Conservation (phyloP, 2,797 vertebrate species). For the Valencia hispanica region DNA sequence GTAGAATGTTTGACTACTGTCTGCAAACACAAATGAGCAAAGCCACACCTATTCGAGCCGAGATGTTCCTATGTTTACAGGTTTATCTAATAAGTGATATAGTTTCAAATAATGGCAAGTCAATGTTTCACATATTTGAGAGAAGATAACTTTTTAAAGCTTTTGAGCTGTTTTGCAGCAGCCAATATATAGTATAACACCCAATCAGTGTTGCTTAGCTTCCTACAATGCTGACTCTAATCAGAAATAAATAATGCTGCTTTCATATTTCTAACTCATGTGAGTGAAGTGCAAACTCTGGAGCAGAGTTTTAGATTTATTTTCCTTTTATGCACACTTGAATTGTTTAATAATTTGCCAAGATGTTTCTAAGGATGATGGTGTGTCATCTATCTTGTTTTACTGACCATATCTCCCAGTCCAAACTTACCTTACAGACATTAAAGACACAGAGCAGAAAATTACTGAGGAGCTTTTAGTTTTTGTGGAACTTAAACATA, state of each 20-base stretch:
- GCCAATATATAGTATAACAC: not conserved
- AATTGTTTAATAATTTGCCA: not conserved
- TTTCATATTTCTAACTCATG: not conserved
- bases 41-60: constrained; percentile 37
- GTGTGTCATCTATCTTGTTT: not conserved
- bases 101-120: not conserved
- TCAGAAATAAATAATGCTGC: not conserved
- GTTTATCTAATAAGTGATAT: not conserved
- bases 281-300: not conserved
- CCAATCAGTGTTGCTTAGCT: not conserved
- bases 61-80: constrained; percentile 19
- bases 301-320: not conserved
- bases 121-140: not conserved
- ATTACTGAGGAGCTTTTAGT: not conserved
- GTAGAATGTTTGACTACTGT: constrained; percentile 58
- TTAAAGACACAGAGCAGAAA: not conserved
- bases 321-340: not conserved
- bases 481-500: not conserved
- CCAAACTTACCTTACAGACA: not conserved
- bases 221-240: not conserved
- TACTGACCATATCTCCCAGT: not conserved
- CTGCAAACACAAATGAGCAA: constrained; percentile 61
- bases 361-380: not conserved
- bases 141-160: not conserved
- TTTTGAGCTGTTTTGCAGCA: not conserved